A percentile compares a stretch with the other conserved stretches of the same genome.
Conservation (phyloP, 2,888 invertebrate species). For the Habroteleia sp. region DNA sequence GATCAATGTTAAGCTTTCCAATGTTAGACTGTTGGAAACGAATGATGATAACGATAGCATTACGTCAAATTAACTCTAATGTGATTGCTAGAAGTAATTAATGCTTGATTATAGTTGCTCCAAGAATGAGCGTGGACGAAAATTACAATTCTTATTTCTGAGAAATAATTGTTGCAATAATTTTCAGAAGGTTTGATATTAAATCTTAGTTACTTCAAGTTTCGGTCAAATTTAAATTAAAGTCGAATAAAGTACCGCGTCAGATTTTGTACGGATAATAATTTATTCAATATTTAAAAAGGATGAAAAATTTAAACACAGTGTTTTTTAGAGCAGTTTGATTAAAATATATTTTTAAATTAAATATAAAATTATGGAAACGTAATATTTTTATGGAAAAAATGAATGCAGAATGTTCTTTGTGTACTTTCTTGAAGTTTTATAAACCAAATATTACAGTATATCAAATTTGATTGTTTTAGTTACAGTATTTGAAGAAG, state of each 20-base stretch:
- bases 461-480: slow-evolving; percentile 31
- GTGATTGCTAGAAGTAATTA: background rate
- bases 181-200: too few relatives aligned
- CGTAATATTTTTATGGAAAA: background rate
- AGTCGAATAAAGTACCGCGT: too few relatives aligned
- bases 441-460: slow-evolving; percentile 7
- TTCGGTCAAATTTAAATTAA: background rate
- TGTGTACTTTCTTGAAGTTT: background rate
- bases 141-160: background rate
- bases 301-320: too few relatives aligned
- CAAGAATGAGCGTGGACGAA: background rate
- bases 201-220: too few relatives aligned
- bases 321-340: too few relatives aligned
- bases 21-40: background rate
- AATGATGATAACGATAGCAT: background rate
- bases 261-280: too few relatives aligned
- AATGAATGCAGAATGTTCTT: too few relatives aligned
- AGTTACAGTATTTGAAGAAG: slow-evolving; percentile 30
- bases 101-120: background rate
- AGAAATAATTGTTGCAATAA: background rate
- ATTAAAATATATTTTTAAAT: too few relatives aligned
- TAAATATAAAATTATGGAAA: too few relatives aligned
- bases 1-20: background rate
- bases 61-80: background rate
- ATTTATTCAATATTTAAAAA: too few relatives aligned